Conservation (phyloP, 1,140 invertebrate genomes). For the Acromyrmex charruanus region DNA sequence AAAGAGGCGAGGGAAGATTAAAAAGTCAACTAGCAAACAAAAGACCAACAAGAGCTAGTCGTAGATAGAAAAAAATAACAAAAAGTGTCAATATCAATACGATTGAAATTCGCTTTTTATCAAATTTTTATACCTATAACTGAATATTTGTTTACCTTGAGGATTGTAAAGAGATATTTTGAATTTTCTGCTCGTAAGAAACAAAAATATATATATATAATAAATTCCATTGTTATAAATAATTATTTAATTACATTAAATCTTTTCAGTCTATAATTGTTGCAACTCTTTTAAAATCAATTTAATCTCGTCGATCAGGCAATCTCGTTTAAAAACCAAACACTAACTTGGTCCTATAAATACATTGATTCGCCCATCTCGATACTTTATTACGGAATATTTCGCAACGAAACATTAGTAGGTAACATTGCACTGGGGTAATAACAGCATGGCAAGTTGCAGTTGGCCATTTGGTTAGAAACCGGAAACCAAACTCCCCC, state of each 20-base stretch:
- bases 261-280: too few relatives aligned
- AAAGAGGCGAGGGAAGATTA: conserved; percentile 6
- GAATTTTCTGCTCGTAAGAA: background rate
- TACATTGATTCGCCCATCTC: background rate
- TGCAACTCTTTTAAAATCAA: background rate
- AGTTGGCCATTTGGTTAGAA: conserved; percentile 60
- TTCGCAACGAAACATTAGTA: conserved; percentile 37
- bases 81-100: conserved; percentile 48
- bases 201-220: too few relatives aligned
- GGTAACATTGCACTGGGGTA: background rate
- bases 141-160: background rate
- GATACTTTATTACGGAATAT: conserved; percentile 9
- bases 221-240: background rate
- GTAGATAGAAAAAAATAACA: conserved; percentile 4
- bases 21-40: conserved; percentile 45
- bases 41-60: conserved; percentile 27
- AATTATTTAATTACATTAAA: background rate
- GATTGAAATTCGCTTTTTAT: conserved; percentile 20
- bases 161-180: background rate
- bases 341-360: background rate
- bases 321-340: background rate
- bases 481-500: conserved; percentile 64
- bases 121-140: conserved; percentile 15
- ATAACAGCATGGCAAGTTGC: conserved; percentile 37
- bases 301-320: too few relatives aligned